Evolutionary conservation across 2,113 vertebrate genomes (phyloP), one percentile per base, ranked within the genome.

Genomic region (Alectura lathami): DNA sequence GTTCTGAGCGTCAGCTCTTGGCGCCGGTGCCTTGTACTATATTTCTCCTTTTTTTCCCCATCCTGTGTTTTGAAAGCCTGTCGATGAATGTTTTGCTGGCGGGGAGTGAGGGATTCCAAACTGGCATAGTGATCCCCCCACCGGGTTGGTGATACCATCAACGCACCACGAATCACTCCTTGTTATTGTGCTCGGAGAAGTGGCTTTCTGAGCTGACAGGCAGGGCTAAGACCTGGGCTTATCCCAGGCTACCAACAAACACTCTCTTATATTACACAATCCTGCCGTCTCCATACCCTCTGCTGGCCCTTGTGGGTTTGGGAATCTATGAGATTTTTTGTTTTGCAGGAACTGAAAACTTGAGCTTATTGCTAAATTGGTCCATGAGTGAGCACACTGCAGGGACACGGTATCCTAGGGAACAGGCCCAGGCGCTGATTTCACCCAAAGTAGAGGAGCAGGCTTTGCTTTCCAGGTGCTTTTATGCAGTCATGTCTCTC

Each of bases 111-210:
- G 4, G 36, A 24, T 7, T 83, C 27, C 79, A 45, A 21, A 45
- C 5, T 7, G 8, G 8, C 1, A 2, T 0, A 0, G 8, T 13
- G 66, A 59, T 62, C 11, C 10, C 34, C 10, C 20, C 0, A 0
- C 29, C 3, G 5, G 10, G 53, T 2, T 64, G 89, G 62, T 26
- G 89, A 76, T 92, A 73, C 53, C 57, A 14, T 47, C 66, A 38
- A 36, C 27, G 76, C 16, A 27, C 34, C 5, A 1, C 82, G 70
- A 32, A 54, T 32, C 32, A 23, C n/a, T 74, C 56, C 50, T 76
- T 10, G 57, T 93, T 40, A 30, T 68, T 74, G 69, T 42, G 54
- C 45, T 63, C 11, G 3, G 30, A 53, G 12, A 50, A 51, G n/a
- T 8, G 45, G 20, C 5, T 43, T 81, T 77, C 68, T 3, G 2